Evolutionary conservation across 2,888 invertebrate genomes (phyloP).

Genomic region (Eueremaeus valkanovi): DNA sequence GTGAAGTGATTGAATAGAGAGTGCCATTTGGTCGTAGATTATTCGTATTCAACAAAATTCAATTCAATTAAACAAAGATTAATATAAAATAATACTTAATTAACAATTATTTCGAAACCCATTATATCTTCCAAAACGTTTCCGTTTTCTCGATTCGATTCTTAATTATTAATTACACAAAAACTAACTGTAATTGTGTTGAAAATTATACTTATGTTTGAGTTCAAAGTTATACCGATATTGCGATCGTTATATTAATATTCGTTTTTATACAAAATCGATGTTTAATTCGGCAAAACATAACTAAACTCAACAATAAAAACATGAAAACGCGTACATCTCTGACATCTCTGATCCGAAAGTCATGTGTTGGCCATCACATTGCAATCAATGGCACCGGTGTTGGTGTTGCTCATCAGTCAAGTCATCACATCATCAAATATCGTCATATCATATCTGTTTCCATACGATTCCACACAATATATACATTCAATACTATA

Average conservation of each 20-base stretch:
- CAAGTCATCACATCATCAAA: slow-evolving; percentile 21
- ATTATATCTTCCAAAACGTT: slow-evolving; percentile 26
- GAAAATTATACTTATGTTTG: neutral
- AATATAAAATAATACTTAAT: no score
- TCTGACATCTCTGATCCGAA: neutral
- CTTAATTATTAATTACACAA: neutral
- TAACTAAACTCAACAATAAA: no score
- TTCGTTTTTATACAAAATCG: neutral
- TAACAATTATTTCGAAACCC: neutral
- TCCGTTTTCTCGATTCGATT: neutral
- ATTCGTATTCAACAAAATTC: slow-evolving; percentile 14
- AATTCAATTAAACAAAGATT: slow-evolving; percentile 13
- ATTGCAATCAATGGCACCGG: slow-evolving; percentile 27
- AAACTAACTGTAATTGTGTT: neutral
- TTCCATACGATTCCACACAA: neutral
- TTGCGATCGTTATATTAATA: neutral
- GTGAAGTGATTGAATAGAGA: slow-evolving; percentile 25
- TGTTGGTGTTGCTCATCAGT: slow-evolving; percentile 25
- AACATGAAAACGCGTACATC: neutral
- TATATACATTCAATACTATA: no score
- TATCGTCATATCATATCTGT: slow-evolving; percentile 29
- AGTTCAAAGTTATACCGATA: slow-evolving; percentile 2
- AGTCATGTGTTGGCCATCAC: slow-evolving; percentile 21
- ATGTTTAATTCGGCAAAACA: neutral
- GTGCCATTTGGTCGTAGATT: slow-evolving; percentile 20